Conservation (phyloP, 2,797 vertebrate species). For the Alexandromys oeconomus region DNA sequence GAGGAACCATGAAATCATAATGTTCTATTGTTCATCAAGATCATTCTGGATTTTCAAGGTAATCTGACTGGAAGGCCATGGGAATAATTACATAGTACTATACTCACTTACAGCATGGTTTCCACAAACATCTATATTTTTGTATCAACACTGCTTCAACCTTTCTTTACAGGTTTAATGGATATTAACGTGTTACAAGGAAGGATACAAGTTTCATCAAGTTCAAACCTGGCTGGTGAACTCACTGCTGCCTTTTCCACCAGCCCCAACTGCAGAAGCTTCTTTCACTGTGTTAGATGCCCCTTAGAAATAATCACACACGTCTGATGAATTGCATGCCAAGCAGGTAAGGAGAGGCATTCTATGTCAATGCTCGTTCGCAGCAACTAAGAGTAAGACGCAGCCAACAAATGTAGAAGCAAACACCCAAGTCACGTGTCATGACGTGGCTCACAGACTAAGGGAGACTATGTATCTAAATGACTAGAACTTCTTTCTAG, state of each 20-base stretch:
- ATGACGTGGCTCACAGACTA: neutral
- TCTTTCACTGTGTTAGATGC: neutral
- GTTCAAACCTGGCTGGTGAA: constrained; percentile 72
- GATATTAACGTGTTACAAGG: constrained; percentile 72
- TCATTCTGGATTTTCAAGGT: constrained; percentile 76
- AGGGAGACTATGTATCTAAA: neutral
- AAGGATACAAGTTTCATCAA: constrained; percentile 72
- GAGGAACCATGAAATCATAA: constrained; percentile 78
- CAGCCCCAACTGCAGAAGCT: neutral
- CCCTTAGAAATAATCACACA: constrained; percentile 16
- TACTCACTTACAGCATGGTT: constrained; percentile 48
- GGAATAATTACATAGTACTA: constrained; percentile 78
- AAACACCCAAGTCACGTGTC: neutral
- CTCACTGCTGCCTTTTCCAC: constrained; percentile 47
- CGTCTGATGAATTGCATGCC: neutral
- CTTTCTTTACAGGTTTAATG: constrained; percentile 76
- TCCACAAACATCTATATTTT: constrained; percentile 71
- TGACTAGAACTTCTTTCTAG: neutral
- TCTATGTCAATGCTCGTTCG: neutral
- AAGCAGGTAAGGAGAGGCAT: neutral
- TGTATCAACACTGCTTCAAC: constrained; percentile 72
- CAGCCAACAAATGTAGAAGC: neutral
- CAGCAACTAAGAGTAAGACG: neutral
- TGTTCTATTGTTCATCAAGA: constrained; percentile 69
- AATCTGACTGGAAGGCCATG: constrained; percentile 75